Evolutionary conservation across 1,140 invertebrate species (phyloP).

Genomic region (Trichomalopsis sarcophagae): DNA sequence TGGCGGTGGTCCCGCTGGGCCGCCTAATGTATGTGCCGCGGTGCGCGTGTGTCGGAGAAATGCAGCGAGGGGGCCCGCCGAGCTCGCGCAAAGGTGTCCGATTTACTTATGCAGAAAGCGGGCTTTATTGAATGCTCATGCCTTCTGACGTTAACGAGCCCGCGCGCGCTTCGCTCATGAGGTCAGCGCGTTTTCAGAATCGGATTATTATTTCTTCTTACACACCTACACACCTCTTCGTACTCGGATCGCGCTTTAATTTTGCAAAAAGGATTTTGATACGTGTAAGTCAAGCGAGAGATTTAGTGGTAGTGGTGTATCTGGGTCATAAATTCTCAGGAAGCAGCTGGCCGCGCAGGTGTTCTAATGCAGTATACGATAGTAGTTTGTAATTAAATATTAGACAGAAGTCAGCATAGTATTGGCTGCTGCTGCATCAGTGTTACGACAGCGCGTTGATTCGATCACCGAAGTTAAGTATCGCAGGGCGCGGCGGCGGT

Average conservation of each 20-base stretch:
- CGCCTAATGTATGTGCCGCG: not conserved
- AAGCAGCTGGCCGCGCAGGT: constrained; percentile 9
- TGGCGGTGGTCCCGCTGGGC: not conserved
- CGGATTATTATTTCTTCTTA: not conserved
- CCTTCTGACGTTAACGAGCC: constrained; percentile 66
- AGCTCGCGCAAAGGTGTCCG: constrained; percentile 52
- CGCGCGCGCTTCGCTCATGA: constrained; percentile 10
- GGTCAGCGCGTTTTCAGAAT: not conserved
- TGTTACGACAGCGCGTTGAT: constrained; percentile 14
- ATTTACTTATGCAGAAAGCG: constrained; percentile 60
- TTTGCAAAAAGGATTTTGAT: too few relatives aligned
- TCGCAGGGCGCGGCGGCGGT: not conserved
- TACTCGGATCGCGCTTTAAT: too few relatives aligned
- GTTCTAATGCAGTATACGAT: not conserved
- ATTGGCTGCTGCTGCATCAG: not conserved
- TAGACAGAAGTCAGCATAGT: not conserved
- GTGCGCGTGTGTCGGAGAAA: not conserved
- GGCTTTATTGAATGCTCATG: constrained; percentile 65
- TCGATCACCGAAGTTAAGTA: constrained; percentile 23
- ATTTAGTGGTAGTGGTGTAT: not conserved
- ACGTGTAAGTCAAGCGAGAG: not conserved
- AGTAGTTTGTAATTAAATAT: constrained; percentile 5
- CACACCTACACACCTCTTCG: too few relatives aligned
- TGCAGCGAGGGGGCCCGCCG: not conserved
- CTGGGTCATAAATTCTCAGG: not conserved